These are phyloP conservation scores for Mesorhabditis sp. DNA, from an alignment of 2,888 invertebrate species.

Conservation along the genomic window DNA sequence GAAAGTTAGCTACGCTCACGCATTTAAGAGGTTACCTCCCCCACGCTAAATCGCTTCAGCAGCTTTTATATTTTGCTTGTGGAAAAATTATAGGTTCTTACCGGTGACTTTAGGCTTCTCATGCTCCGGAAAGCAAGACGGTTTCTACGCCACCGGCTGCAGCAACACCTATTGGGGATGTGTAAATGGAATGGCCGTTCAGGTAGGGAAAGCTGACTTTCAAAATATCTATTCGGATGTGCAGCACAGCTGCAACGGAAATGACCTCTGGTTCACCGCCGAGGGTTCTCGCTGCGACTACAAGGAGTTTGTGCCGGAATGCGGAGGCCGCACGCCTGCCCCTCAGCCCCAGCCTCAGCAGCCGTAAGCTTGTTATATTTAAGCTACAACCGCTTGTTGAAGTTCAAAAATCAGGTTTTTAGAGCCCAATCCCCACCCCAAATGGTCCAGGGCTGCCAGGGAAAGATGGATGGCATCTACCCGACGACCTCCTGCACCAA, in stretches of 20 bases:
- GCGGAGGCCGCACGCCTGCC: slow-evolving; percentile 8
- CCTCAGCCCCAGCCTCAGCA: slow-evolving; percentile 14
- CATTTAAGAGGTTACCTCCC: too few species aligned
- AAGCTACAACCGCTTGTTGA: background rate
- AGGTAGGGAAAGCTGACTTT: slow-evolving; percentile 9
- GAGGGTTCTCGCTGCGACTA: slow-evolving; percentile 18
- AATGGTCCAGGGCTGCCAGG: background rate
- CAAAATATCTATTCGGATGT: slow-evolving; percentile 13
- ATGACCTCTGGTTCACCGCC: slow-evolving; percentile 22
- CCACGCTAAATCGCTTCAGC: too few species aligned
- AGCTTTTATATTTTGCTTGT: too few species aligned
- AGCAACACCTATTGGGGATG: slow-evolving; percentile 33
- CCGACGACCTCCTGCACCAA: background rate
- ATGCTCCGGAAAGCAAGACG: slow-evolving; percentile 38
- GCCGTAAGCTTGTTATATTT: slow-evolving; percentile 14
- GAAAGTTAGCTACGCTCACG: too few species aligned
- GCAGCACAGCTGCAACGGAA: slow-evolving; percentile 17
- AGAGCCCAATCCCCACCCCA: background rate
- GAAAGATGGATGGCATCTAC: background rate
- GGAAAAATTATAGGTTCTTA: too few species aligned
- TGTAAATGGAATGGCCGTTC: slow-evolving; percentile 18
- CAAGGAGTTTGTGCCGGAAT: slow-evolving; percentile 20
- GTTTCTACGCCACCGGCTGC: slow-evolving; percentile 39
- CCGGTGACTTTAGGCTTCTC: background rate
- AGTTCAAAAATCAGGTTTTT: background rate